These are phyloP conservation scores for Sebastes taczanowskii DNA, from an alignment of 2,797 vertebrate genomes.

Conservation along the genomic window DNA sequence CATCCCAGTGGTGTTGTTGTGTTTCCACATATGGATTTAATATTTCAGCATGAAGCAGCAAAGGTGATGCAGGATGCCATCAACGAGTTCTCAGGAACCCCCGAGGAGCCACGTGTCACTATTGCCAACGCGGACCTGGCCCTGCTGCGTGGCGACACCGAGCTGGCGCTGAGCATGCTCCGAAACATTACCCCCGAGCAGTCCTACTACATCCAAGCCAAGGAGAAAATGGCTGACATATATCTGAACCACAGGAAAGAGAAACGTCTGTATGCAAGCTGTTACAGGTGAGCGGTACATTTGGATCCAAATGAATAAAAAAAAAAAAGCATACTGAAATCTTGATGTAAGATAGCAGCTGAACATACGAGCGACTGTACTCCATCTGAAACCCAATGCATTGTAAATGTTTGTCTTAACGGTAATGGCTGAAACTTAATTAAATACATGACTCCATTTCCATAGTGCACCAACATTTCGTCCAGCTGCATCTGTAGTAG, in stretches of 20 bases:
- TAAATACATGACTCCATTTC: constrained; percentile 1
- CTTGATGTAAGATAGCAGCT: neutral
- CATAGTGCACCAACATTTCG: neutral
- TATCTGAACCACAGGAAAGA: constrained; percentile 95
- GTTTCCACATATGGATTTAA: constrained; percentile 11
- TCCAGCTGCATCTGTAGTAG: constrained; percentile 1
- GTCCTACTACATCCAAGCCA: constrained; percentile 93
- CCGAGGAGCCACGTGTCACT: constrained; percentile 91
- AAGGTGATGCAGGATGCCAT: constrained; percentile 97
- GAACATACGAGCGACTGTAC: neutral
- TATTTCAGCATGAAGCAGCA: constrained; percentile 92
- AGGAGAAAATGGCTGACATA: constrained; percentile 96
- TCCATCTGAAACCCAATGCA: constrained; percentile 12
- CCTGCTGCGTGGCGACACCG: constrained; percentile 90
- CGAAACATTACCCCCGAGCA: constrained; percentile 91
- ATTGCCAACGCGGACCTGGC: constrained; percentile 93
- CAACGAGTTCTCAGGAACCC: constrained; percentile 94
- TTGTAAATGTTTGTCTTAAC: constrained; percentile 26
- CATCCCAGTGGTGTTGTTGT: neutral
- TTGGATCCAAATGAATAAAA: neutral
- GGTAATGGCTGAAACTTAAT: constrained; percentile 23
- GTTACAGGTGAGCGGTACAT: constrained; percentile 89
- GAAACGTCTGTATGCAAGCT: constrained; percentile 91
- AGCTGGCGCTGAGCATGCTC: constrained; percentile 93
- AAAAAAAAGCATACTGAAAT: neutral